Evolutionary conservation across 2,797 vertebrate species (phyloP).

Genomic region (Spatula versicolor): DNA sequence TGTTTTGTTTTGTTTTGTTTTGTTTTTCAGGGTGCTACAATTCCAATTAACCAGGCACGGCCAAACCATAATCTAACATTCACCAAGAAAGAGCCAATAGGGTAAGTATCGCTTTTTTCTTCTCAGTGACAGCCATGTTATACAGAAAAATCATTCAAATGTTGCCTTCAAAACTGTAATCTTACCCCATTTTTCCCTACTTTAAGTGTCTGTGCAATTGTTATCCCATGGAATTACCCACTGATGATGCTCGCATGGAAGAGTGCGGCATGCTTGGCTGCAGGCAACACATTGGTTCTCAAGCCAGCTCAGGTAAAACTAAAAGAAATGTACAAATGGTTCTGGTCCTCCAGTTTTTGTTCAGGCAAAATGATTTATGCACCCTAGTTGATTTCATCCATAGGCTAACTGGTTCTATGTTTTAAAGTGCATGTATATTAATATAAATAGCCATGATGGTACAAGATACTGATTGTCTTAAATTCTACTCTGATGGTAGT

Average conservation of each 20-base stretch:
- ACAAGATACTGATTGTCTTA: neutral
- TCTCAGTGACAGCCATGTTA: neutral
- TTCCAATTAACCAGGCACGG: constrained; percentile 96
- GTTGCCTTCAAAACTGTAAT: neutral
- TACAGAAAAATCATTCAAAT: neutral
- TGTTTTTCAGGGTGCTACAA: constrained; percentile 90
- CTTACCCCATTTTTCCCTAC: neutral
- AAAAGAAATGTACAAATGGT: neutral
- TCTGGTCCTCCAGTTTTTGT: neutral
- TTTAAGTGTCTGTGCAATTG: constrained; percentile 91
- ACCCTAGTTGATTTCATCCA: neutral
- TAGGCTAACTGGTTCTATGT: neutral
- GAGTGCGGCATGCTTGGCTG: constrained; percentile 93
- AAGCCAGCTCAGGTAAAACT: constrained; percentile 92
- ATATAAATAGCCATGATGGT: neutral
- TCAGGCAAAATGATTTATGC: neutral
- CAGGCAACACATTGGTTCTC: constrained; percentile 93
- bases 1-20: too few species aligned
- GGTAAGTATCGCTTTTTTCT: constrained; percentile 78
- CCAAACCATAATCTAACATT: constrained; percentile 96
- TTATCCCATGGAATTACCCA: constrained; percentile 98
- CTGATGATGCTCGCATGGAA: constrained; percentile 99
- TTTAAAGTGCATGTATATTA: neutral
- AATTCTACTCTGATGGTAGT: neutral
- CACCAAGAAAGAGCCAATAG: constrained; percentile 94